Percentiles rank a stretch among this genome's conserved stretches.
phyloP scores from a whole-genome alignment of 30 jellyfish, hydroid and myxozoan genomes.

The Sanderia malayensis region DNA sequence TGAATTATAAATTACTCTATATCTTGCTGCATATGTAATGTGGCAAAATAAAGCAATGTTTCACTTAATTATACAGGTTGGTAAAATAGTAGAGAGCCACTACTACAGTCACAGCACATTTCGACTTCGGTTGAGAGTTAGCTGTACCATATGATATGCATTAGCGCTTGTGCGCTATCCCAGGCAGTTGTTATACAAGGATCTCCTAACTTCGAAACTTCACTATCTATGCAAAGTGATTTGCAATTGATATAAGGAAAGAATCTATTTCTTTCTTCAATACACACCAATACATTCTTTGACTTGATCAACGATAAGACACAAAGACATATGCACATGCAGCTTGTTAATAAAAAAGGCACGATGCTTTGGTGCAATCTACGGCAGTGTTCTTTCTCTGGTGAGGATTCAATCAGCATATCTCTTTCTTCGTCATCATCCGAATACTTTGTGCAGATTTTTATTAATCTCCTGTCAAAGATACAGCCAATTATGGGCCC shows the following conservation, averaged over 20 bases:
- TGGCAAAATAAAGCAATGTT: too few species aligned
- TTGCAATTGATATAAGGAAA: background rate
- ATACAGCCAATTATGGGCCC: constrained; percentile 51
- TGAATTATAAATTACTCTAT: too few species aligned
- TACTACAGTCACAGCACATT: background rate
- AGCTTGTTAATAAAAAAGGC: constrained; percentile 30
- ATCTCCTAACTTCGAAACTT: background rate
- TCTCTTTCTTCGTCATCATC: background rate
- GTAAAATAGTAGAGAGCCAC: background rate
- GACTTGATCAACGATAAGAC: constrained; percentile 19
- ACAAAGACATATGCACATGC: constrained; percentile 16
- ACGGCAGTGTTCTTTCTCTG: constrained; percentile 7
- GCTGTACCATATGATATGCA: background rate
- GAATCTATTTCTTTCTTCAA: too few species aligned
- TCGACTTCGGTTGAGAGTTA: background rate
- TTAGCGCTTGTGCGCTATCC: background rate
- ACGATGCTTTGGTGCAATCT: constrained; percentile 27
- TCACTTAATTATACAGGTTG: too few species aligned
- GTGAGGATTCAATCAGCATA: constrained; percentile 8
- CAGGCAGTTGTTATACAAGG: background rate
- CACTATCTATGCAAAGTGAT: background rate
- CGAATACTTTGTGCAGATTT: constrained; percentile 2
- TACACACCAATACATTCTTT: constrained; percentile 30
- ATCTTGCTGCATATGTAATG: too few species aligned
- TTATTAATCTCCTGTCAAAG: constrained; percentile 30